Evolutionary conservation across 2,797 vertebrate genomes (phyloP).

Genomic region (Sciurus carolinensis): DNA sequence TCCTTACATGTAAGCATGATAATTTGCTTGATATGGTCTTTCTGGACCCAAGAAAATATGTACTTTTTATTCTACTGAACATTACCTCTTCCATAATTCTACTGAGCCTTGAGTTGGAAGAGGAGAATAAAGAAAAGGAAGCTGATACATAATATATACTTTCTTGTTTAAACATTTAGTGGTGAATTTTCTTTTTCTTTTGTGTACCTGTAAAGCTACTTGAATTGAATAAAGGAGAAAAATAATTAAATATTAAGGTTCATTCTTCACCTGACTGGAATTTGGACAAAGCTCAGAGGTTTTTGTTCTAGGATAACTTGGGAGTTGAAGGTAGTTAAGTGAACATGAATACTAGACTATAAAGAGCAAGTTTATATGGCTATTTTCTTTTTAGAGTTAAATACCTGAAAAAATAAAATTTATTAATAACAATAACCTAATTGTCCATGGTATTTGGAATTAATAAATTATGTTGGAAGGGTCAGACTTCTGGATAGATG

Average conservation of each 20-base stretch:
- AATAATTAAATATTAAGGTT: neutral
- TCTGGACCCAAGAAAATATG: neutral
- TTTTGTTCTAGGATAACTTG: slow-evolving; percentile 5
- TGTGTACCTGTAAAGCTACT: neutral
- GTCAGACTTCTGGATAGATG: neutral
- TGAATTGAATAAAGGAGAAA: neutral
- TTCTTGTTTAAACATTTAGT: neutral
- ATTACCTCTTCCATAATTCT: slow-evolving; percentile 11
- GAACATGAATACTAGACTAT: neutral
- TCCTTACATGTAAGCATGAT: neutral
- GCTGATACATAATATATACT: neutral
- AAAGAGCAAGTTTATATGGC: neutral
- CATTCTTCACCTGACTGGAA: neutral
- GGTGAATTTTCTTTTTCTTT: neutral
- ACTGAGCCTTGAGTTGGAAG: neutral
- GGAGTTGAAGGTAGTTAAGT: neutral
- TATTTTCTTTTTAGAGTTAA: slow-evolving; percentile 44
- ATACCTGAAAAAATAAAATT: neutral
- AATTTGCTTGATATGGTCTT: neutral
- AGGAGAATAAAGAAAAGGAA: slow-evolving; percentile 25
- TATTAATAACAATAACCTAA: neutral
- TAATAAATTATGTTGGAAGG: neutral
- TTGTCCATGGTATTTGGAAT: neutral
- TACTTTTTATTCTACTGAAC: neutral
- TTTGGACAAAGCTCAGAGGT: neutral